Evolutionary conservation across 2,797 vertebrate species (phyloP).

Genomic region (Notamacropus eugenii): DNA sequence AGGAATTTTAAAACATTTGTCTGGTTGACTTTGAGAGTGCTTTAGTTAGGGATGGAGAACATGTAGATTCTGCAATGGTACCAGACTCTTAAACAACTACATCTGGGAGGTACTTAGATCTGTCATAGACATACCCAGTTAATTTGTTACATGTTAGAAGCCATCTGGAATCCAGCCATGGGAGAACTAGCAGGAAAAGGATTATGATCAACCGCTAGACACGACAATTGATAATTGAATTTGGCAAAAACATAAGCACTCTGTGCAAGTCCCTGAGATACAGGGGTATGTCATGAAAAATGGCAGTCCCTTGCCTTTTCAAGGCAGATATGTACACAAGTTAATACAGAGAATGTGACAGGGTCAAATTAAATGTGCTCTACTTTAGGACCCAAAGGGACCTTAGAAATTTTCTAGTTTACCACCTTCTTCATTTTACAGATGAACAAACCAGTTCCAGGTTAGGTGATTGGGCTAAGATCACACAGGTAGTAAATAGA

Average conservation of each 20-base stretch:
- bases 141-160: not conserved
- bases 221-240: not conserved
- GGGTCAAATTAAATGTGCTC: not conserved
- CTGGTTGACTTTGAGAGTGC: not conserved
- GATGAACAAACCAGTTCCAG: not conserved
- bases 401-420: not conserved
- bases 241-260: not conserved
- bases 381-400: not conserved
- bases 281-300: not conserved
- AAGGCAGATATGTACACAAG: not conserved
- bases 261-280: not conserved
- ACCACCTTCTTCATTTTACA: constrained; percentile 1
- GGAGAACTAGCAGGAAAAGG: not conserved
- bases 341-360: not conserved
- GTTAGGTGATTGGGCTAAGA: not conserved
- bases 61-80: not conserved
- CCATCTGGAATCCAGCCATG: not conserved
- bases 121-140: not conserved
- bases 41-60: not conserved
- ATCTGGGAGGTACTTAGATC: not conserved
- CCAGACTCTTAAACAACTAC: not conserved
- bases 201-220: not conserved
- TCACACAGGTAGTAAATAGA: not conserved
- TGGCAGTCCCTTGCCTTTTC: not conserved
- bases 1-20: not conserved